These are phyloP conservation scores for Heliocidaris tuberculata DNA, from an alignment of 35 echinoderm and acorn worm species.

Conservation along the genomic window DNA sequence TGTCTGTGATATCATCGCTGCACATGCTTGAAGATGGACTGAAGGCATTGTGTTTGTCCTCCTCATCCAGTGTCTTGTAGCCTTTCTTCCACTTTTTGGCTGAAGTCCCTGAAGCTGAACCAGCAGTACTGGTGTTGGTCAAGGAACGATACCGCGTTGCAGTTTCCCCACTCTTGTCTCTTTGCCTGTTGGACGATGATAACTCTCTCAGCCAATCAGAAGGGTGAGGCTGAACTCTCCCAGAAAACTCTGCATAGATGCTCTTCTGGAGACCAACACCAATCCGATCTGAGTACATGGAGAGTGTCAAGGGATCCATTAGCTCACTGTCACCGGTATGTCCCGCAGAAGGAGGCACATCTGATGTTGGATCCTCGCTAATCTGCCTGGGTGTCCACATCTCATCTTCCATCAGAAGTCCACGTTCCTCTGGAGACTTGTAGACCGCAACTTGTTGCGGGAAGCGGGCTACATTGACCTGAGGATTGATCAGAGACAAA, in stretches of 20 bases:
- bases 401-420: conserved; percentile 36
- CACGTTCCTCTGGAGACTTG: conserved; percentile 26
- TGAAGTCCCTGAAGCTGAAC: conserved; percentile 28
- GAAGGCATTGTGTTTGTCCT: not conserved
- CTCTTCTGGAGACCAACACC: conserved; percentile 53
- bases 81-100: conserved; percentile 21
- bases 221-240: conserved; percentile 16
- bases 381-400: conserved; percentile 32
- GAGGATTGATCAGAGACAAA: conserved; percentile 71
- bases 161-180: not conserved
- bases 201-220: conserved; percentile 7
- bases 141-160: conserved; percentile 44
- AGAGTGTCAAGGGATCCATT: conserved; percentile 26
- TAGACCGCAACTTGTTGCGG: conserved; percentile 28
- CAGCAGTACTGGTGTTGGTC: conserved; percentile 53
- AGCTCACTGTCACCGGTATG: conserved; percentile 35
- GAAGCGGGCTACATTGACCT: conserved; percentile 31
- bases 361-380: conserved; percentile 23
- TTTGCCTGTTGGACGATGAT: not conserved
- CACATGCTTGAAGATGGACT: conserved; percentile 16
- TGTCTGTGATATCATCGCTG: conserved; percentile 42
- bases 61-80: conserved; percentile 35
- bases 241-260: conserved; percentile 90
- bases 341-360: not conserved
- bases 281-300: conserved; percentile 34